Evolutionary conservation across 92 coral and sea anemone species (phyloP), one percentile per base, ranked within the genome.

Genomic region (Epizoanthus illoricatus): DNA sequence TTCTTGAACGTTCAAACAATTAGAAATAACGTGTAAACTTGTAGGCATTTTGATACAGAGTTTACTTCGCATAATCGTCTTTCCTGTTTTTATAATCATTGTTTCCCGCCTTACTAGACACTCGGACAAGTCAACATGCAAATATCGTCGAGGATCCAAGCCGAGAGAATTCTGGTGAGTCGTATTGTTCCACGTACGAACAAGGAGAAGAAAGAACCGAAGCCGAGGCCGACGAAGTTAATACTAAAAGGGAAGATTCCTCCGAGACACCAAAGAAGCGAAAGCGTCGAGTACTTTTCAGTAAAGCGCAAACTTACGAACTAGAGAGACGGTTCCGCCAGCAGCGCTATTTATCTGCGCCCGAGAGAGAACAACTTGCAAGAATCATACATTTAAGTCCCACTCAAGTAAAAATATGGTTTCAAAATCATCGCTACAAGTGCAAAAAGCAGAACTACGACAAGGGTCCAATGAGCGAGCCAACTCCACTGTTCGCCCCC

Each of bases 391-490:
- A 97, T 86, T 92, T 97, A 82, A 97, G 97, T 42, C 99, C 99
- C 17, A 97, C 99, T 58, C 99, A 97, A 88, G 98, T 97, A 56
- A 97, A 97, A 87, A 97, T 97, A 71, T 97, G 99, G 99, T 97
- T 97, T 84, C 99, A 97, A 88, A 97, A 97, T 92, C 99, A 97
- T 76, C 96, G 99, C 9, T 97, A 97, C 89, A 97, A 97, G 83
- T 97, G 91, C 89, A 97, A 97, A 90, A 97, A 97, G 84, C 99
- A 97, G 86, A 93, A 88, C 73, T 93, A 90, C 68, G 97, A 93
- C 84, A 93, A 93, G 69, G 94, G 94, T 17, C 82, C 91, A 4
- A 69, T 93, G 66, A 85, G 82, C 49, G 97, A 93, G 20, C 90
- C 92, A 54, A 75, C 92, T 40, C 97, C 97, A 79, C 74, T 93